These are phyloP conservation scores for Napeogenes inachia DNA, from an alignment of 2,888 invertebrate species.

Conservation along the genomic window DNA sequence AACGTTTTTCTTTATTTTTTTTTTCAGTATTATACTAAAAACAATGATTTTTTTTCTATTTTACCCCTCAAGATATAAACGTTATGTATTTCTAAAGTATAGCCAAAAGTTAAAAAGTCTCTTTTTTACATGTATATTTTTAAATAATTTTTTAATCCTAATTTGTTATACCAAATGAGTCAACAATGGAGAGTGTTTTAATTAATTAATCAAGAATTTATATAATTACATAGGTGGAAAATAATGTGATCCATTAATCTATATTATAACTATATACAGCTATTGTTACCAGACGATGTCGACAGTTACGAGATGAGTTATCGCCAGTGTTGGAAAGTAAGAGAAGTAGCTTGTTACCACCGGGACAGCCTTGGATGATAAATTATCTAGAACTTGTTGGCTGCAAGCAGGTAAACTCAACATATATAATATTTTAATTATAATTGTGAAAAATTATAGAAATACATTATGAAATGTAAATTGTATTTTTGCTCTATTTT, in stretches of 20 bases:
- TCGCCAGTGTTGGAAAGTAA: slow-evolving; percentile 11
- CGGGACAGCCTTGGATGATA: slow-evolving; percentile 10
- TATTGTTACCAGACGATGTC: slow-evolving; percentile 15
- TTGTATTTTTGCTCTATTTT: no score
- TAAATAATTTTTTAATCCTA: no score
- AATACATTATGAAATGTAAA: no score
- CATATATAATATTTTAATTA: slow-evolving; percentile 46
- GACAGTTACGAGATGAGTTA: slow-evolving; percentile 15
- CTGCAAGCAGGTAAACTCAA: not conserved
- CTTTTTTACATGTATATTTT: no score
- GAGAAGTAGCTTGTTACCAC: slow-evolving; percentile 10
- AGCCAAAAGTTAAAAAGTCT: no score
- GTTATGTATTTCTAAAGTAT: no score
- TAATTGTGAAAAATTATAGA: slow-evolving; percentile 41
- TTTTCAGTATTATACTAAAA: not conserved
- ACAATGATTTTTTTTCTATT: not conserved
- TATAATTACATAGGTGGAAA: no score
- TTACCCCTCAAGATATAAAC: not conserved
- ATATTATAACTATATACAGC: slow-evolving; percentile 16
- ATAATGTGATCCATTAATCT: no score
- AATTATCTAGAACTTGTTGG: slow-evolving; percentile 5
- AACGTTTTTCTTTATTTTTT: not conserved
- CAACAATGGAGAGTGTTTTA: no score
- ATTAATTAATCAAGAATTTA: no score
- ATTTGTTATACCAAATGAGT: no score